phyloP scores from a whole-genome alignment of 2,888 invertebrate genomes.

The Oscheius sp. region DNA sequence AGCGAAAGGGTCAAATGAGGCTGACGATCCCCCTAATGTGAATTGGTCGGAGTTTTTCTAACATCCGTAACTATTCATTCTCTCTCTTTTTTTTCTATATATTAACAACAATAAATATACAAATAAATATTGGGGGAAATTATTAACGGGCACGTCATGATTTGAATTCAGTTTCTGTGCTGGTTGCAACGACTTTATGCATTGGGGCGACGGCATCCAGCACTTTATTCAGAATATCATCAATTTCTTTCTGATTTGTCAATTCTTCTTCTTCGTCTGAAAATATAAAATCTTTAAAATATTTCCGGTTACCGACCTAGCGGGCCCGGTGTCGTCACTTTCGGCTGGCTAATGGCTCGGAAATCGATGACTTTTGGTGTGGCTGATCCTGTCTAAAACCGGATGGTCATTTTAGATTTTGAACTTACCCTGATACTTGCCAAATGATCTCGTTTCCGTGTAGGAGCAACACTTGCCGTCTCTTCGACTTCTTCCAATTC shows the following conservation, averaged over 20 bases:
- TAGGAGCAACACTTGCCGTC: not conserved
- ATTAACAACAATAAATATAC: too few species aligned
- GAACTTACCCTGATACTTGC: not conserved
- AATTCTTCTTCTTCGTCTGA: not conserved
- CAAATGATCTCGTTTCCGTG: not conserved
- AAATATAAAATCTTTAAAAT: not conserved
- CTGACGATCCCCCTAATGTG: not conserved
- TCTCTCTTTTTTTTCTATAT: not conserved
- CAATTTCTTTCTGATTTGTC: constrained; percentile 3
- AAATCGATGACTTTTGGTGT: constrained; percentile 34
- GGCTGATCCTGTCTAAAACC: constrained; percentile 23
- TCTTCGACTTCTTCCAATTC: not conserved
- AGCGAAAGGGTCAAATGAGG: too few species aligned
- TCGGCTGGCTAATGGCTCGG: constrained; percentile 27
- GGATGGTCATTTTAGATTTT: not conserved
- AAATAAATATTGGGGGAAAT: too few species aligned
- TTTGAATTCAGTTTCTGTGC: constrained; percentile 17
- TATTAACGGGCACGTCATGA: not conserved
- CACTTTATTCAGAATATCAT: constrained; percentile 27
- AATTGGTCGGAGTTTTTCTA: not conserved
- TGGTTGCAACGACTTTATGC: not conserved
- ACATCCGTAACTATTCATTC: not conserved
- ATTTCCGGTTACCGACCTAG: not conserved
- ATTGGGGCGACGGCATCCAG: constrained; percentile 34
- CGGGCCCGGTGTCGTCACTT: not conserved